Evolutionary conservation across 2,888 invertebrate genomes (phyloP), one percentile per base, ranked within the genome.

Genomic region (Melanophora roralis): DNA sequence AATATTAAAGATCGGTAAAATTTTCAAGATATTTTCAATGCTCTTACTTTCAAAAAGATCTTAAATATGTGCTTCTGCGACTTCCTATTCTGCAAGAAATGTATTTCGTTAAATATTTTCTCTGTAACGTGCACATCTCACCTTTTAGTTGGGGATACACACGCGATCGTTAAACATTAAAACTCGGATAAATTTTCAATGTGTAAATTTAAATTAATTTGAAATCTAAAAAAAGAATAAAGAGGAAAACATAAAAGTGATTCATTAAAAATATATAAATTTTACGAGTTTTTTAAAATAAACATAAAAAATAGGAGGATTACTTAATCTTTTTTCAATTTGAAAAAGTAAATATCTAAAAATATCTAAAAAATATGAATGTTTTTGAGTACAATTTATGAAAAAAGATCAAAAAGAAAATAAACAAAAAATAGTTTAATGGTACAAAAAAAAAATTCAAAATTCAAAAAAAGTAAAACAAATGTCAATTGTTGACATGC

Each of bases 121-220:
- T 27, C 14, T 32, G 16, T 4, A n/a, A 11, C 21, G n/a, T 51
- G 23, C 21, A 23, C 60, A 67, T 27, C 6, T 27, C 38, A 68
- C 38, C 67, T 76, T 72, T 80, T 27, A 80, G 80, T 80, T 73
- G 68, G 59, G 60, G 45, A 76, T 57, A 49, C 43, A 45, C 49
- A 45, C 51, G 51, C 68, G 76, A 80, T 72, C 72, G 76, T 69
- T 11, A 64, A 73, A 73, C 76, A 76, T 14, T 45, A 9, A 27
- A n/a, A 7, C 14, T 51, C 80, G 80, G 68, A 40, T 51, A 21
- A 34, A 14, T 55, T 38, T 32, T 19, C 12, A 32, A 21, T 8
- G 51, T 19, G 45, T 64, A 16, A 14, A 47, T 73, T 55, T 43
- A 6, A 19, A 53, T 34, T 21, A 14, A 43, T 16, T 57, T 7